A percentile compares a stretch with the other conserved stretches of the same genome.
Evolutionary conservation across 2,113 vertebrate genomes (phyloP).

Genomic region (Nanorana parkeri): DNA sequence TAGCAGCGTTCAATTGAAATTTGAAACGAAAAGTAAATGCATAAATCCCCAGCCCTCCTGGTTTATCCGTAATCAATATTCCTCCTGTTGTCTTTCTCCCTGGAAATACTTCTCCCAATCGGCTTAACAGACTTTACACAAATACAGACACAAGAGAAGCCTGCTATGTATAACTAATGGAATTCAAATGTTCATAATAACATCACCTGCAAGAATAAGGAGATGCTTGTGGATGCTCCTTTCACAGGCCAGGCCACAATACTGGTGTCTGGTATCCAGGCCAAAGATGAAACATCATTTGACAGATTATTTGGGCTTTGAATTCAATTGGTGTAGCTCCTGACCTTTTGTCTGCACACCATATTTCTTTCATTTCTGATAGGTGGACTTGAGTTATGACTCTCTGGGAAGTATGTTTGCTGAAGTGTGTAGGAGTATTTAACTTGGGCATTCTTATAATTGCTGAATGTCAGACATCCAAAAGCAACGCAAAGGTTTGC

Average conservation of each 20-base stretch:
- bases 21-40: background rate
- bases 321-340: too few relatives aligned
- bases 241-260: background rate
- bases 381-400: too few relatives aligned
- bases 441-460: too few relatives aligned
- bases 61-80: slow-evolving; percentile 8
- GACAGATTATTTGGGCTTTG: too few relatives aligned
- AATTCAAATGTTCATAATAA: background rate
- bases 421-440: too few relatives aligned
- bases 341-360: too few relatives aligned
- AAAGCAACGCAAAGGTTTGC: too few relatives aligned
- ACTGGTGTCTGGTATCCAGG: background rate
- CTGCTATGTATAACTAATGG: background rate
- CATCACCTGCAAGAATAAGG: background rate
- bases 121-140: background rate
- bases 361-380: too few relatives aligned
- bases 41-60: background rate
- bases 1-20: background rate
- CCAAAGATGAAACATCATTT: too few relatives aligned
- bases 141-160: background rate
- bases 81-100: background rate
- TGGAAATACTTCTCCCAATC: background rate
- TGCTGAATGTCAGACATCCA: background rate
- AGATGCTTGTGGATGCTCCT: background rate
- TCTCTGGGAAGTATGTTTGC: too few relatives aligned